A percentile compares a stretch with the other conserved stretches of the same genome.
These are phyloP conservation scores for Calameuta filiformis DNA, from an alignment of 2,888 invertebrate species.

Conservation along the genomic window DNA sequence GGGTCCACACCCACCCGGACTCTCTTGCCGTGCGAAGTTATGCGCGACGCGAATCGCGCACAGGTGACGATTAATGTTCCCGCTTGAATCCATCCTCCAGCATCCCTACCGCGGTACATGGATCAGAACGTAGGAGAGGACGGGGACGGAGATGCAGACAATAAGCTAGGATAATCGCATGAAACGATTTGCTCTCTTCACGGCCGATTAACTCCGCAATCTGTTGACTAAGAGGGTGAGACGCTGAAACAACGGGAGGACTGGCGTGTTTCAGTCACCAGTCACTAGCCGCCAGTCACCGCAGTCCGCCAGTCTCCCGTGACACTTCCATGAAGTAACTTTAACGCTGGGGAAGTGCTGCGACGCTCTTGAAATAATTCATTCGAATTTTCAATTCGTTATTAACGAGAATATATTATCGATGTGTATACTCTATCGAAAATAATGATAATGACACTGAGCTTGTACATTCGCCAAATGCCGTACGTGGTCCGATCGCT, in stretches of 20 bases:
- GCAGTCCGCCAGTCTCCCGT: background rate
- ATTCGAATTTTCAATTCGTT: no score
- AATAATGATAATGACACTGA: no score
- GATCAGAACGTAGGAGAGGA: background rate
- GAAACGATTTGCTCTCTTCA: conserved; percentile 63
- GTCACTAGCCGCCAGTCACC: conserved; percentile 12
- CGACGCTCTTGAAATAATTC: background rate
- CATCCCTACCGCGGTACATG: background rate
- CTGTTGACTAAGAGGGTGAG: conserved; percentile 37
- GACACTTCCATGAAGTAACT: background rate
- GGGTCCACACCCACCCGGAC: background rate
- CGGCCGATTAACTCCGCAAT: conserved; percentile 62
- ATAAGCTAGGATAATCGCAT: conserved; percentile 56
- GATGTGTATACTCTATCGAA: no score
- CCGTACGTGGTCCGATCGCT: no score
- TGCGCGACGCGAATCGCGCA: conserved; percentile 46
- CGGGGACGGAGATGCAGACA: conserved; percentile 32
- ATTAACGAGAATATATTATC: no score
- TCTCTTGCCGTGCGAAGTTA: conserved; percentile 16
- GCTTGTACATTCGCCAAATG: no score
- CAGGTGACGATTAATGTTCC: conserved; percentile 38
- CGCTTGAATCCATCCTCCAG: background rate
- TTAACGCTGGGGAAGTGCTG: background rate
- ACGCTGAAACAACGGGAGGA: conserved; percentile 24
- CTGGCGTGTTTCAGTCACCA: conserved; percentile 31